Base-by-base conservation (phyloP, 2,113 vertebrate genomes). In the Nothobranchius furzeri region DNA sequence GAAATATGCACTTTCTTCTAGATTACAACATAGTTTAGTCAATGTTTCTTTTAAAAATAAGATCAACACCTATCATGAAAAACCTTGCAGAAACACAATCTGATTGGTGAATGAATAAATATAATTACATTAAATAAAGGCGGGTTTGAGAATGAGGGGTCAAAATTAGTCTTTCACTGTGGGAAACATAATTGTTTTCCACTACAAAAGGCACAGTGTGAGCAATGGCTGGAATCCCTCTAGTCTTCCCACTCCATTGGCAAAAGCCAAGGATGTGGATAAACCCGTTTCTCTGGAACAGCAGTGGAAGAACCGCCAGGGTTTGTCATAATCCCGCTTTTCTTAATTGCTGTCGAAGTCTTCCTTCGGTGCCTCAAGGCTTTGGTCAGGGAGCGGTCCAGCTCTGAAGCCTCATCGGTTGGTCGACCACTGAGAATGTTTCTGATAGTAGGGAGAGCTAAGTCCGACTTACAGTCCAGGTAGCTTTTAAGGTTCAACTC, bases 171-270 rank as follows among this genome's bases (percentile, higher is more conserved):
- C 73, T 73, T 76, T 63, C 12, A 49, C 57, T 70, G 42, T 46
- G 15, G 12, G 10, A 30, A 30, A 60, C 43, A 50, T 12, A 52
- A 54, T 12, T 48, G 53, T 68, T 55, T 51, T 60, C 58, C 68
- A 63, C 56, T 46, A 37, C 62, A 66, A 76, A 83, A 78, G 36
- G 45, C 58, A 83, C 73, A 59, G 50, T 59, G 61, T 62, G 52
- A 68, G 55, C 65, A 59, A 78, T 64, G 48, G 40, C 51, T 12
- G 49, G 48, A 77, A 62, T 68, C 62, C 68, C 52, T 81, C 75
- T 91, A 93, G 85, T 94, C 93, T 82, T 94, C 92, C 91, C 84
- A 90, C 78, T 94, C 93, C 82, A 87, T 86, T 63, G 85, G 89
- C 78, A 90, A 66, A 62, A 87, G 84, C 89, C 88, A 90, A 52